Conservation (phyloP, 2,888 invertebrate genomes). For the Dinocampus coccinellae region DNA sequence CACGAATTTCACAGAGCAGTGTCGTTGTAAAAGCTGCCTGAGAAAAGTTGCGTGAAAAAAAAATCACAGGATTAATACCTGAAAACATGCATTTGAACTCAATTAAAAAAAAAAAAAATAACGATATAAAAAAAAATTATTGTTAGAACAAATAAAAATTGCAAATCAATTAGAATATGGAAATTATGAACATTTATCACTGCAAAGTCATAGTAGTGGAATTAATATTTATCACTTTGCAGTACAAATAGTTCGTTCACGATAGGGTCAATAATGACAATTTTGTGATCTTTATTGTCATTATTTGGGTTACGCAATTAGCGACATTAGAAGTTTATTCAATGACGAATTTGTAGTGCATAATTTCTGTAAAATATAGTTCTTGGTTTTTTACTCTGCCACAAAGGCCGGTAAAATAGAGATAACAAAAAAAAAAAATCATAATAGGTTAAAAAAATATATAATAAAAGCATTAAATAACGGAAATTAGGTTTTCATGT, state of each 20-base stretch:
- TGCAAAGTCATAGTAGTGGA: slow-evolving; percentile 26
- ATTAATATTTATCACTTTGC: slow-evolving; percentile 10
- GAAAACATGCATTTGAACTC: slow-evolving; percentile 66
- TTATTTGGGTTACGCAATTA: not conserved
- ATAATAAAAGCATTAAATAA: slow-evolving; percentile 34
- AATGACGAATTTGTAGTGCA: slow-evolving; percentile 19
- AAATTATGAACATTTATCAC: slow-evolving; percentile 1
- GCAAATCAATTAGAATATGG: slow-evolving; percentile 18
- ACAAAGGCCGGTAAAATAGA: slow-evolving; percentile 14
- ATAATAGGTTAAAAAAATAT: slow-evolving; percentile 23
- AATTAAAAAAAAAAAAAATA: slow-evolving; percentile 51
- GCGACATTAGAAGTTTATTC: not conserved
- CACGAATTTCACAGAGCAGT: slow-evolving; percentile 43
- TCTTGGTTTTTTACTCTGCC: slow-evolving; percentile 5
- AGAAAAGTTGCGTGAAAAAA: slow-evolving; percentile 50
- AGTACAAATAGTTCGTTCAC: slow-evolving; percentile 20
- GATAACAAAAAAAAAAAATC: slow-evolving; percentile 6
- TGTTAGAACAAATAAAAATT: slow-evolving; percentile 36
- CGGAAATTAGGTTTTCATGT: slow-evolving; percentile 57
- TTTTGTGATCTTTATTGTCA: not conserved
- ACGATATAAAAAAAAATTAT: slow-evolving; percentile 36
- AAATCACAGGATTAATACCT: slow-evolving; percentile 58
- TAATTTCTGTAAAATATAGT: slow-evolving; percentile 23
- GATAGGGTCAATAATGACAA: not conserved
- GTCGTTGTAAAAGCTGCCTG: slow-evolving; percentile 47